Evolutionary conservation across 2,797 vertebrate species (phyloP).

Genomic region (Cyclopterus lumpus): DNA sequence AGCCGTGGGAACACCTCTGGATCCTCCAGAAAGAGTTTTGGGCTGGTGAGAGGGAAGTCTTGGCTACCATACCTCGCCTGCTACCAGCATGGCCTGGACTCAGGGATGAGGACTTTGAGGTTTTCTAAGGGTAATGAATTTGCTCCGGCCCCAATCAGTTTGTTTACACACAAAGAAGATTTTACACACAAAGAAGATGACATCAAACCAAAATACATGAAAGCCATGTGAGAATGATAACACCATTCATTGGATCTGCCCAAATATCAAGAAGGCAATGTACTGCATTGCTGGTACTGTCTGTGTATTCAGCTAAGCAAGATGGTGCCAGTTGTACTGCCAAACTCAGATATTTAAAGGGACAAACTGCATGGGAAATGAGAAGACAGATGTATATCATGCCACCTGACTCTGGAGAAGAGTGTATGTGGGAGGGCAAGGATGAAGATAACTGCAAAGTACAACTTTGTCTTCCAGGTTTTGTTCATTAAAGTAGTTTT

Average conservation of each 20-base stretch:
- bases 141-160: background rate
- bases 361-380: constrained; percentile 25
- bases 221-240: background rate
- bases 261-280: background rate
- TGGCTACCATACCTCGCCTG: too few relatives aligned
- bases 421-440: constrained; percentile 1
- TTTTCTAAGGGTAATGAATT: background rate
- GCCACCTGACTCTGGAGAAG: constrained; percentile 14
- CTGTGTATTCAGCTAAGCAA: constrained; percentile 39
- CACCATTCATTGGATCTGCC: background rate
- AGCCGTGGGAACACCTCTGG: background rate
- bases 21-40: background rate
- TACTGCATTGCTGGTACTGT: background rate
- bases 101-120: background rate
- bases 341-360: constrained; percentile 24
- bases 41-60: too few relatives aligned
- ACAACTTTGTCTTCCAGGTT: constrained; percentile 30
- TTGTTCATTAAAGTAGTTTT: constrained; percentile 36
- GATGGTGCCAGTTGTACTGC: constrained; percentile 19
- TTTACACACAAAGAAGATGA: background rate
- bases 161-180: background rate
- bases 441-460: constrained; percentile 22
- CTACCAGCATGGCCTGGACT: too few relatives aligned
- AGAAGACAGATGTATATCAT: constrained; percentile 21
- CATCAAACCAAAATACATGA: background rate